These are phyloP conservation scores for Trididemnum miniatum DNA, from an alignment of 23 tunicate genomes.

Conservation along the genomic window DNA sequence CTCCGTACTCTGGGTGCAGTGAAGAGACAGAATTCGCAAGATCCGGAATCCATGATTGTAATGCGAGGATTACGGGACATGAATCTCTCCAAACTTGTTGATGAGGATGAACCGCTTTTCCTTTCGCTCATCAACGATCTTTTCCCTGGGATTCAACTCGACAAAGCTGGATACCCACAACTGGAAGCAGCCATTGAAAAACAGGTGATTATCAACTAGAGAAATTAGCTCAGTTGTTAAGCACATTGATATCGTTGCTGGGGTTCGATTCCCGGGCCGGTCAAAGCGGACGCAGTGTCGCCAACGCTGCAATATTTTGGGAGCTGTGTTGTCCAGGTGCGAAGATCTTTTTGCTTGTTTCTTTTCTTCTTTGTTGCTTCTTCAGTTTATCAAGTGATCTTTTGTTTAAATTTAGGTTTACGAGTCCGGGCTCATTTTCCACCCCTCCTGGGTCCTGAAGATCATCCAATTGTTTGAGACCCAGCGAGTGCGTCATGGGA, in stretches of 20 bases:
- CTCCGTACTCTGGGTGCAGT: slow-evolving; percentile 85
- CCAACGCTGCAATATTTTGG: too few species aligned
- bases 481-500: slow-evolving; percentile 87
- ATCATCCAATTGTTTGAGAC: slow-evolving; percentile 84
- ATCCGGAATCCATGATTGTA: slow-evolving; percentile 80
- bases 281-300: too few species aligned
- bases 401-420: slow-evolving; percentile 27
- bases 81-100: slow-evolving; percentile 86
- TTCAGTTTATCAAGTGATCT: background rate
- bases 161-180: slow-evolving; percentile 81
- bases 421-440: slow-evolving; percentile 56
- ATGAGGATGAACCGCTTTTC: slow-evolving; percentile 92
- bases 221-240: too few species aligned
- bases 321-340: too few species aligned
- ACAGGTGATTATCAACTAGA: slow-evolving; percentile 56
- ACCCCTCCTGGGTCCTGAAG: slow-evolving; percentile 71
- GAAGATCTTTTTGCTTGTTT: too few species aligned
- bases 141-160: slow-evolving; percentile 78
- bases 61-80: slow-evolving; percentile 85
- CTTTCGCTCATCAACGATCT: slow-evolving; percentile 92
- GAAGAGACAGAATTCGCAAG: slow-evolving; percentile 73
- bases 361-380: too few species aligned
- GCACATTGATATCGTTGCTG: too few species aligned
- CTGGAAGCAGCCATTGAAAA: slow-evolving; percentile 84
- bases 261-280: too few species aligned